Evolutionary conservation across 2,113 vertebrate genomes (phyloP).

Genomic region (Ascaphus truei): DNA sequence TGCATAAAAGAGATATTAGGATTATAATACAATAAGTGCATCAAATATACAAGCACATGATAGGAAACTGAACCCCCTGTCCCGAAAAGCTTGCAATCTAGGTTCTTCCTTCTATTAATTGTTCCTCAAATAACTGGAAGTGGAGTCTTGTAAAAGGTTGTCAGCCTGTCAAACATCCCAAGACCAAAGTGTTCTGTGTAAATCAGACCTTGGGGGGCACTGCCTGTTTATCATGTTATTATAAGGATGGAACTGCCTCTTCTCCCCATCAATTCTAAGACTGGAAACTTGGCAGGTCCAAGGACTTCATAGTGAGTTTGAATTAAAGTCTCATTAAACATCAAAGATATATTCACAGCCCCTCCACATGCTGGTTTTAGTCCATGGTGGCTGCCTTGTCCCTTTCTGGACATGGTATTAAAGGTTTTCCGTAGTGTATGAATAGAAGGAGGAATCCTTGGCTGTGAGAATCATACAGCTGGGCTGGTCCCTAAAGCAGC

Average conservation of each 20-base stretch:
- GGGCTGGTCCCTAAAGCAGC: not conserved
- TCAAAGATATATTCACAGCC: conserved; percentile 4
- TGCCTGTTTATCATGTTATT: conserved; percentile 2
- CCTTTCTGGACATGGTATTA: conserved; percentile 17
- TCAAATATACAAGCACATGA: no score
- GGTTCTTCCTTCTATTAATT: no score
- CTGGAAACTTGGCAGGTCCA: conserved; percentile 5
- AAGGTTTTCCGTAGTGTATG: not conserved
- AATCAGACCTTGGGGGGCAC: not conserved
- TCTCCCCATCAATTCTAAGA: conserved; percentile 11
- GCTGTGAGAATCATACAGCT: not conserved
- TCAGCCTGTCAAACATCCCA: not conserved
- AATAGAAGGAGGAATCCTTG: not conserved
- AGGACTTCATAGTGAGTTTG: conserved; percentile 12
- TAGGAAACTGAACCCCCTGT: no score
- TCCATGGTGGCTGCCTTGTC: conserved; percentile 1
- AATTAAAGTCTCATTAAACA: conserved; percentile 32
- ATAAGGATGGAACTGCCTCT: not conserved
- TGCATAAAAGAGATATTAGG: no score
- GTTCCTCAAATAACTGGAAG: no score
- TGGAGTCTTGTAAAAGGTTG: not conserved
- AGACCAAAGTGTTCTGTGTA: not conserved
- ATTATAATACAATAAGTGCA: no score
- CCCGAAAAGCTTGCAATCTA: no score
- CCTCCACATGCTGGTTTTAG: not conserved